Evolutionary conservation across 2,888 invertebrate species (phyloP).

Genomic region (Notodonta ziczac): DNA sequence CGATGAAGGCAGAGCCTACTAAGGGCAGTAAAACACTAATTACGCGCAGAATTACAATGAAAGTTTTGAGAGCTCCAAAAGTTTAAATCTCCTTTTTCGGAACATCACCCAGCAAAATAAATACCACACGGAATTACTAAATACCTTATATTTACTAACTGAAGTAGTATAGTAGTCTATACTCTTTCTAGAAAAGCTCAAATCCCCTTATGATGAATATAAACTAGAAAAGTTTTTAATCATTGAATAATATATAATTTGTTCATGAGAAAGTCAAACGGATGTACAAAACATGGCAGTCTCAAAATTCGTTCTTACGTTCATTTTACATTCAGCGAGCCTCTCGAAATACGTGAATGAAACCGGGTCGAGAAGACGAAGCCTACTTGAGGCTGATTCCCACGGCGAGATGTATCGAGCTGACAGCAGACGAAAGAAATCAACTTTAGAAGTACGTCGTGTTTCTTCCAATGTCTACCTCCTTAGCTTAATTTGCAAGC

Average conservation of each 20-base stretch:
- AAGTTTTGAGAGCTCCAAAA: too few relatives aligned
- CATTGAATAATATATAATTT: not conserved
- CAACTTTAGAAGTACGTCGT: not conserved
- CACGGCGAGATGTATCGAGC: slow-evolving; percentile 19
- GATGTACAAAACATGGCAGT: slow-evolving; percentile 46
- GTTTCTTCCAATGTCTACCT: not conserved
- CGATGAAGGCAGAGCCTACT: too few relatives aligned
- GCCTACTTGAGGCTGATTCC: slow-evolving; percentile 40
- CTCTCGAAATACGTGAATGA: slow-evolving; percentile 56
- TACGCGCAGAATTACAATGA: too few relatives aligned
- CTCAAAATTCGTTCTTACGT: slow-evolving; percentile 62
- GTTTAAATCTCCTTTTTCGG: too few relatives aligned
- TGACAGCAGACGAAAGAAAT: not conserved
- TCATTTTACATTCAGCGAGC: slow-evolving; percentile 55
- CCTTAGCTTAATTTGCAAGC: not conserved
- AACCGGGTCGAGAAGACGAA: slow-evolving; percentile 66
- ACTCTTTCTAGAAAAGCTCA: too few relatives aligned
- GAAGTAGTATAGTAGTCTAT: too few relatives aligned
- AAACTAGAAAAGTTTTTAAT: not conserved
- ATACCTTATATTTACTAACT: too few relatives aligned
- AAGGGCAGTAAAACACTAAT: too few relatives aligned
- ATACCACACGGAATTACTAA: too few relatives aligned
- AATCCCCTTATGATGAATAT: too few relatives aligned
- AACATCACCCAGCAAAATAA: too few relatives aligned
- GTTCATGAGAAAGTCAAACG: slow-evolving; percentile 59